Base-by-base conservation (phyloP, 2,113 vertebrate genomes). In the Pantherophis guttatus region DNA sequence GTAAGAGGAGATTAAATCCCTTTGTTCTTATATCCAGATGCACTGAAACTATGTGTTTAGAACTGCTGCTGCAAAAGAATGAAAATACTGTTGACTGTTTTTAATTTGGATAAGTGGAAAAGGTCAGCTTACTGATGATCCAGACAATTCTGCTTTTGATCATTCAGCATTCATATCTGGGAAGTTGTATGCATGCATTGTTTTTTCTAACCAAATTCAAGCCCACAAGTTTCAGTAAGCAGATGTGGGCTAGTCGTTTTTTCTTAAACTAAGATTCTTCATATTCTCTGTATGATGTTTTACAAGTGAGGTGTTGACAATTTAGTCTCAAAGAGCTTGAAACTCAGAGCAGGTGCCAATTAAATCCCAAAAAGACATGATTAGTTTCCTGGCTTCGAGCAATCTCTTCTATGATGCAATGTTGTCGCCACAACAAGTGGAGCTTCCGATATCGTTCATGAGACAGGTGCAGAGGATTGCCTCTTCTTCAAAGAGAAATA, bases 361-460 rank as follows among this genome's bases (percentile, higher is more conserved):
- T 99, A 94, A 99, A 98, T 97, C 98, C 98, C 93, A 99, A 99
- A 97, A 99, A 96, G 94, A 99, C 97, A 90, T 98, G 99, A 97
- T 98, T 99, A 0, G 98, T 98, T 97, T 99, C 99, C 93, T 99
- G 98, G 96, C 98, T 99, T 88, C 99, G 98, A 90, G 99, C 99
- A 50, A 99, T 99, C 97, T 99, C 99, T 95, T 99, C 99, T 97
- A 99, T 97, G 96, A 99, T 98, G 97, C 99, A 99, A 96, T 99
- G 99, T 50, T 99, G 99, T 95, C 98, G 98, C 99, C 99, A 99
- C 21, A 99, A 97, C 95, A 98, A 98, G 96, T 99, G 98, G 89
- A 99, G 98, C 96, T 99, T 99, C 96, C 97, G 98, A 97, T 99
- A 99, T 59, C 99, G 98, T 94, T 99, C 99, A 1, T 95, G 98